These are phyloP conservation scores for Nezara viridula DNA, from an alignment of 2,888 invertebrate genomes.

Conservation along the genomic window DNA sequence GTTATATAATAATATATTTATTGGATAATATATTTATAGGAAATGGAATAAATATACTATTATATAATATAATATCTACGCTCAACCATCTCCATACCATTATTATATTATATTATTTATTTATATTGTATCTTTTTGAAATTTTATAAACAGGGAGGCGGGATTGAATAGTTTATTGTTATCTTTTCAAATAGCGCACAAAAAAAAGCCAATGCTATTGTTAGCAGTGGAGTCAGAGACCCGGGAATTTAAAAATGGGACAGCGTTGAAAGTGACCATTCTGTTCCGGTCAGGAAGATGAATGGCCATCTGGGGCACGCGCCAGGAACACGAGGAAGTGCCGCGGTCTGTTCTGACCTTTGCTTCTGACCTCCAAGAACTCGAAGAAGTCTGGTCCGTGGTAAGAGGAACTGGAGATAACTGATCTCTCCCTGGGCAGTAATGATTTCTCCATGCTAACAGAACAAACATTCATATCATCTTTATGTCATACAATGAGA, in stretches of 20 bases:
- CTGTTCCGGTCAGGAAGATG: slow-evolving; percentile 29
- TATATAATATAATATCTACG: no score
- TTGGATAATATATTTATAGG: no score
- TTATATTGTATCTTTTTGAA: no score
- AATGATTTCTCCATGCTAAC: no score
- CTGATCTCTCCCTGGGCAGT: no score
- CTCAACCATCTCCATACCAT: no score
- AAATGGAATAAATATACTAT: no score
- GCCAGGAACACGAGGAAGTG: background rate
- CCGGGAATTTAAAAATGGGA: slow-evolving; percentile 33
- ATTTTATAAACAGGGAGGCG: background rate
- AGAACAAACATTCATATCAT: no score
- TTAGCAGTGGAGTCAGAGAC: slow-evolving; percentile 27
- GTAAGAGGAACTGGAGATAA: no score
- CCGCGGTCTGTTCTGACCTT: background rate
- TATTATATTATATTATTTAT: no score
- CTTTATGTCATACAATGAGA: no score
- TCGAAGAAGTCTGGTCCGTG: background rate
- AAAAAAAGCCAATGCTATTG: background rate
- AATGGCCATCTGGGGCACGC: slow-evolving; percentile 31
- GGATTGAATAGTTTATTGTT: background rate
- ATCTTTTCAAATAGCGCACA: background rate
- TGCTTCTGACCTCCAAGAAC: background rate
- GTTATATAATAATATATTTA: no score
- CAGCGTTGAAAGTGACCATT: slow-evolving; percentile 37